These are phyloP conservation scores for Gopherus evgoodei DNA, from an alignment of 2,113 vertebrate species.

Conservation along the genomic window DNA sequence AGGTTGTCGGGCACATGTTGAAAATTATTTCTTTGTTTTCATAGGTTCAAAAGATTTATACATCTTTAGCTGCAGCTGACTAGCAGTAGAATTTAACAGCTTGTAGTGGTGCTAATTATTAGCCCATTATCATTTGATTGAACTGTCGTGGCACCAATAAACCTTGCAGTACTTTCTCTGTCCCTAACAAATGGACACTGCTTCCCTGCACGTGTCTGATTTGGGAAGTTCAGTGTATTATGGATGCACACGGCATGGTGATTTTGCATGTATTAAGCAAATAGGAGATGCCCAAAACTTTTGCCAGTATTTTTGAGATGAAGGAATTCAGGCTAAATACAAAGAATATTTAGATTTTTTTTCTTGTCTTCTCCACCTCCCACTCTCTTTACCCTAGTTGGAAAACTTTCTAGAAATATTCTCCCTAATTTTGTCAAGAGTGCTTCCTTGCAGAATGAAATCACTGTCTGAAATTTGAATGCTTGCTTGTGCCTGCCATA, in stretches of 20 bases:
- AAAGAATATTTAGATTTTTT: neutral
- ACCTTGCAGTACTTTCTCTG: constrained; percentile 56
- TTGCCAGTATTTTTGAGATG: neutral
- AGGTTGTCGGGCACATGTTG: neutral
- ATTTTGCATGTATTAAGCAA: neutral
- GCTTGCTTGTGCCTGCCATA: neutral
- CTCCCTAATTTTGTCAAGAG: neutral
- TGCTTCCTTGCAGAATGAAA: constrained; percentile 7
- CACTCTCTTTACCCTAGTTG: neutral
- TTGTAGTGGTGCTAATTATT: constrained; percentile 23
- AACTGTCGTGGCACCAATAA: constrained; percentile 50
- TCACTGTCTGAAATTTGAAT: neutral
- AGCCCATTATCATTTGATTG: constrained; percentile 39
- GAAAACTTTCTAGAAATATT: neutral
- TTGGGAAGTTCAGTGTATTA: constrained; percentile 37
- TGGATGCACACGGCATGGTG: neutral
- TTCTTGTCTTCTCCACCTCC: neutral
- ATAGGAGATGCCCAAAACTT: neutral
- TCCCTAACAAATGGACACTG: constrained; percentile 38
- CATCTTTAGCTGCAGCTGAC: constrained; percentile 12
- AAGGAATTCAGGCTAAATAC: neutral
- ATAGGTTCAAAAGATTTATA: constrained; percentile 36
- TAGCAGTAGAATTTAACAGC: constrained; percentile 34
- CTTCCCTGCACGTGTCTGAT: constrained; percentile 24
- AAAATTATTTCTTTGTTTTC: constrained; percentile 37